phyloP scores from a whole-genome alignment of 2,113 vertebrate genomes.

The Lepus timidus region DNA sequence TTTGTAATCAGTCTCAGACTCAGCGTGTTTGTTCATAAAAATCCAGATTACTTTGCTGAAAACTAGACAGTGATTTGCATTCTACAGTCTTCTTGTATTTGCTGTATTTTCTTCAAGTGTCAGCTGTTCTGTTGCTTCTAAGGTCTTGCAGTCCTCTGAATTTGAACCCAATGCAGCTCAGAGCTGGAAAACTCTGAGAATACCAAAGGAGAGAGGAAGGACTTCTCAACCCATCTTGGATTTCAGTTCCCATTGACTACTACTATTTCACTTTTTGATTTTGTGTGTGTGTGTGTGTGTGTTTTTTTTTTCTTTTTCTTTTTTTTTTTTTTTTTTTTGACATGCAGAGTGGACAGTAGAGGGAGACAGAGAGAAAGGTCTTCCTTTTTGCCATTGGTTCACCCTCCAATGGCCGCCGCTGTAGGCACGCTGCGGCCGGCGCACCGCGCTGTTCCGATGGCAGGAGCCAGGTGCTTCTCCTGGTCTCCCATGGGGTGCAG shows the following conservation, averaged over 20 bases:
- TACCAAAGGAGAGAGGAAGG: fast-evolving
- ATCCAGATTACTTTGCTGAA: neutral
- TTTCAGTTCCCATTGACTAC: neutral
- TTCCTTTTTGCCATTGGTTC: too few species aligned
- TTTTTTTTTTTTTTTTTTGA: too few species aligned
- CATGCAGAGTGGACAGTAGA: too few species aligned
- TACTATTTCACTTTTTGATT: neutral
- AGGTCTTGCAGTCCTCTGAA: neutral
- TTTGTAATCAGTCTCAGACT: neutral
- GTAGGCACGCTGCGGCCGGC: too few species aligned
- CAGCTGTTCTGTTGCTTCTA: neutral
- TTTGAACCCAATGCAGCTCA: neutral
- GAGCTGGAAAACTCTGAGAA: neutral
- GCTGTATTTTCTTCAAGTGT: neutral
- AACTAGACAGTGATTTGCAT: neutral
- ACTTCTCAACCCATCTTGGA: neutral
- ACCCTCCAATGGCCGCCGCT: too few species aligned
- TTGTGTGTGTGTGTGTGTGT: neutral
- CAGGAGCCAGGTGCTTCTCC: too few species aligned
- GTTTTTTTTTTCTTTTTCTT: too few species aligned
- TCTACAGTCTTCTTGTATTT: neutral
- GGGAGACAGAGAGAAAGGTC: too few species aligned
- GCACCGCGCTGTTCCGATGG: too few species aligned
- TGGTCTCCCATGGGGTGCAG: too few species aligned
- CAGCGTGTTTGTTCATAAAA: neutral